These are phyloP conservation scores for Sebastes kiyomatsui DNA, from an alignment of 2,797 vertebrate species.

Conservation along the genomic window DNA sequence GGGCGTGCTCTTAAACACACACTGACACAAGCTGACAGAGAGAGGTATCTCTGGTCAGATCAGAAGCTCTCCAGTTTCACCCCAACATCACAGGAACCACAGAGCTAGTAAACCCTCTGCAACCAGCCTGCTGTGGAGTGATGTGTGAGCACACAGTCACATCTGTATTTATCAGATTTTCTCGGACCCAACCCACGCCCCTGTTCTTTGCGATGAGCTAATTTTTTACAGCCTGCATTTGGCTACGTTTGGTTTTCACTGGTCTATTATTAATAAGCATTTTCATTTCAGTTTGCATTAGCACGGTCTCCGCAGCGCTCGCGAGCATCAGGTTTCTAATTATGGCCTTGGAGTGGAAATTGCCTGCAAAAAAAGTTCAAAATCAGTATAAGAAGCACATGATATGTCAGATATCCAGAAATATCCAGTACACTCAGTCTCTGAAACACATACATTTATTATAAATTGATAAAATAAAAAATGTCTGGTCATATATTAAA, in stretches of 20 bases:
- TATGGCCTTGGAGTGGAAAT: constrained; percentile 19
- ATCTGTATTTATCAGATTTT: constrained; percentile 69
- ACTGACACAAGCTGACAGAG: constrained; percentile 18
- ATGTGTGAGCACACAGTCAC: constrained; percentile 47
- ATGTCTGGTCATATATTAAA: too few relatives aligned
- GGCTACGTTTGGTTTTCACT: constrained; percentile 30
- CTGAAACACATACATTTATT: neutral
- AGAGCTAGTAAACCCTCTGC: constrained; percentile 46
- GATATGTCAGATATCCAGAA: neutral
- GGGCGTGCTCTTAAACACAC: constrained; percentile 41
- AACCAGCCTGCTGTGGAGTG: constrained; percentile 30
- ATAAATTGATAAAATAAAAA: neutral
- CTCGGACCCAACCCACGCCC: constrained; percentile 35
- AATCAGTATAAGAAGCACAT: neutral
- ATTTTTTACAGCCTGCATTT: constrained; percentile 44
- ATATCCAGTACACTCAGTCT: neutral
- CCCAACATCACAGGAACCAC: constrained; percentile 58
- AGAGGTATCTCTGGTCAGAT: constrained; percentile 41
- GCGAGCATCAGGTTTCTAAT: constrained; percentile 30
- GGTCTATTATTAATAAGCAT: constrained; percentile 55
- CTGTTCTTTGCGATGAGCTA: constrained; percentile 39
- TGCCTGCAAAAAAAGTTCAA: neutral
- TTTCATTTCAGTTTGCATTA: constrained; percentile 53
- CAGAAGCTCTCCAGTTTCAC: constrained; percentile 47
- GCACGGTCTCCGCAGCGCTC: constrained; percentile 6